These are phyloP conservation scores for Procapra przewalskii DNA, from an alignment of 2,113 vertebrate genomes.

Conservation along the genomic window DNA sequence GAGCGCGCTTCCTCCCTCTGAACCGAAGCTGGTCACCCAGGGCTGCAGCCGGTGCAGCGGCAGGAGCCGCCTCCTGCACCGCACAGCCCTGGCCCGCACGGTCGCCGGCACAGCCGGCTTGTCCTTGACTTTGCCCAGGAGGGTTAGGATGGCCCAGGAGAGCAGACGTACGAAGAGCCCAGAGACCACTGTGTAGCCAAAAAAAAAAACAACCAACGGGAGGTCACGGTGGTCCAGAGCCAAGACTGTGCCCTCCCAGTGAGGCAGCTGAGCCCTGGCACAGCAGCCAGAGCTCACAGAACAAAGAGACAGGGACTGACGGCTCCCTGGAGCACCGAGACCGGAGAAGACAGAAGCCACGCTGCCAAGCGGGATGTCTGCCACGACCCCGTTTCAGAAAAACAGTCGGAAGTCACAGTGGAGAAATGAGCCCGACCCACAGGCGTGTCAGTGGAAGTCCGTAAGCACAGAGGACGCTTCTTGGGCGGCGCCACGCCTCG, in stretches of 20 bases:
- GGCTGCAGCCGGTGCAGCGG: background rate
- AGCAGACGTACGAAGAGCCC: background rate
- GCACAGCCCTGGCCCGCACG: background rate
- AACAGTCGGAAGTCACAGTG: fast-evolving
- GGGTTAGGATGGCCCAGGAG: background rate
- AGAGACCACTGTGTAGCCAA: background rate
- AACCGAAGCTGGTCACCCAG: fast-evolving
- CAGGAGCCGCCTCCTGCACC: fast-evolving
- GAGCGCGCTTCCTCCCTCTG: background rate
- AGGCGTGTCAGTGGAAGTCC: fast-evolving
- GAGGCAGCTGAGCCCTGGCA: background rate
- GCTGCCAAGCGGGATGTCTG: background rate
- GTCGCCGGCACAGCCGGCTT: background rate
- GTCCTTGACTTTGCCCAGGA: background rate
- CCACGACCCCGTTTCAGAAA: fast-evolving
- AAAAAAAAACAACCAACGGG: background rate
- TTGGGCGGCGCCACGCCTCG: fast-evolving
- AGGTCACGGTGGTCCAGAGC: background rate
- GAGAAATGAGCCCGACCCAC: background rate
- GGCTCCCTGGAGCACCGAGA: background rate
- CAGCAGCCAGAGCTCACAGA: background rate
- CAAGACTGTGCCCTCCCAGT: too few relatives aligned
- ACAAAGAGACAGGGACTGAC: fast-evolving
- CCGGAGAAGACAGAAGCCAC: background rate
- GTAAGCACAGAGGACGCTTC: background rate